A percentile compares a stretch with the other conserved stretches of the same genome.
Conservation (phyloP, 1,140 invertebrate genomes). For the Pseudomyrmex sp. region DNA sequence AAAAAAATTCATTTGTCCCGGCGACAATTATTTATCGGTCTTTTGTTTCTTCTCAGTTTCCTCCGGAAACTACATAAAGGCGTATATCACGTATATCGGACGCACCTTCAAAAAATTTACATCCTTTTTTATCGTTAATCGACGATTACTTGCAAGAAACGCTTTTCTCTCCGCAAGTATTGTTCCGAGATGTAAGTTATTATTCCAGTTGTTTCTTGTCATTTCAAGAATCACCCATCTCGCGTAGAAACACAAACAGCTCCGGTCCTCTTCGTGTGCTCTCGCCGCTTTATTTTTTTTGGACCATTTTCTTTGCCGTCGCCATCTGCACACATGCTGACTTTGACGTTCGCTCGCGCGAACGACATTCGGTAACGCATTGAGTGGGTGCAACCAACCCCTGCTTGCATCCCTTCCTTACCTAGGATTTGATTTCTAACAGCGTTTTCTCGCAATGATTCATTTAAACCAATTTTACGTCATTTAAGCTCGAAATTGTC, state of each 20-base stretch:
- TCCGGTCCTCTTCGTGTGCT: conserved; percentile 61
- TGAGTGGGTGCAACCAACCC: conserved; percentile 67
- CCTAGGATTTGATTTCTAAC: conserved; percentile 29
- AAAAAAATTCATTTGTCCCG: neutral
- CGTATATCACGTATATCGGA: no score
- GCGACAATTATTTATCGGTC: no score
- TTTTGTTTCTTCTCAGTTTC: no score
- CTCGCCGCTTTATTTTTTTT: conserved; percentile 81
- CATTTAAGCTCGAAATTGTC: neutral
- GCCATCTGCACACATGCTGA: conserved; percentile 78
- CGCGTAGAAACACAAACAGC: conserved; percentile 80
- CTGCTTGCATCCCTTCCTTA: conserved; percentile 20
- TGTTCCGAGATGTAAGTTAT: conserved; percentile 63
- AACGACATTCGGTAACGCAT: conserved; percentile 60
- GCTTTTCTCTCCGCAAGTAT: conserved; percentile 49
- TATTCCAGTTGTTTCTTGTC: conserved; percentile 76
- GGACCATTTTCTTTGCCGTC: conserved; percentile 75
- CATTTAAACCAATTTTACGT: neutral
- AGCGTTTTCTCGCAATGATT: neutral
- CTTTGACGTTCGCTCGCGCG: conserved; percentile 63
- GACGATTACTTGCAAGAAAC: neutral
- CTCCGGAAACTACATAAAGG: no score
- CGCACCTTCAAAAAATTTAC: neutral
- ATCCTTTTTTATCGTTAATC: neutral
- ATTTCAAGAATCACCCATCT: conserved; percentile 73